These are phyloP conservation scores for Gopherus flavomarginatus DNA, from an alignment of 2,113 vertebrate genomes.

Conservation along the genomic window DNA sequence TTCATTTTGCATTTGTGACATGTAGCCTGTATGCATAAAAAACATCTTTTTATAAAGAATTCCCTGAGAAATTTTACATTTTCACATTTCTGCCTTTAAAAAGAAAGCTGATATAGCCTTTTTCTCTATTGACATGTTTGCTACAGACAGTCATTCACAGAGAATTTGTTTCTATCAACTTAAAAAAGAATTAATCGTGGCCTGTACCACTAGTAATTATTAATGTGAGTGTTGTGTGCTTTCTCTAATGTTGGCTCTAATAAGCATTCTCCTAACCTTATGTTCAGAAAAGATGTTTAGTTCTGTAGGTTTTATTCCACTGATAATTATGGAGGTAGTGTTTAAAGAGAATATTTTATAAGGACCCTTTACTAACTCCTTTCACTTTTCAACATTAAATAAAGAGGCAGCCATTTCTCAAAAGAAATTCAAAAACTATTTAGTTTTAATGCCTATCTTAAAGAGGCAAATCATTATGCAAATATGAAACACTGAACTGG, in stretches of 20 bases:
- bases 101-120: conserved; percentile 55
- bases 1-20: conserved; percentile 74
- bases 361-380: conserved; percentile 9
- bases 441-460: conserved; percentile 61
- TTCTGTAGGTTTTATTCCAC: conserved; percentile 43
- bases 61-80: conserved; percentile 68
- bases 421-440: conserved; percentile 69
- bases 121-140: conserved; percentile 35
- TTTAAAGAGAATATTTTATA: conserved; percentile 57
- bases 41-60: conserved; percentile 66
- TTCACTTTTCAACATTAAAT: conserved; percentile 59
- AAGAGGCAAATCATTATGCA: conserved; percentile 68
- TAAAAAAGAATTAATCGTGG: conserved; percentile 62
- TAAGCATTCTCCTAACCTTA: conserved; percentile 53
- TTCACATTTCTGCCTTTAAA: conserved; percentile 33
- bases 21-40: conserved; percentile 66
- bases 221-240: conserved; percentile 17
- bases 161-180: conserved; percentile 68
- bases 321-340: conserved; percentile 44
- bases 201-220: conserved; percentile 55
- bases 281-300: conserved; percentile 63
- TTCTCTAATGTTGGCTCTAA: conserved; percentile 26
- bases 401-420: conserved; percentile 44
- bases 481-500: conserved; percentile 30
- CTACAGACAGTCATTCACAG: conserved; percentile 53